phyloP scores from a whole-genome alignment of 2,113 vertebrate genomes.

The Hypocryptadius cinnamomeus region DNA sequence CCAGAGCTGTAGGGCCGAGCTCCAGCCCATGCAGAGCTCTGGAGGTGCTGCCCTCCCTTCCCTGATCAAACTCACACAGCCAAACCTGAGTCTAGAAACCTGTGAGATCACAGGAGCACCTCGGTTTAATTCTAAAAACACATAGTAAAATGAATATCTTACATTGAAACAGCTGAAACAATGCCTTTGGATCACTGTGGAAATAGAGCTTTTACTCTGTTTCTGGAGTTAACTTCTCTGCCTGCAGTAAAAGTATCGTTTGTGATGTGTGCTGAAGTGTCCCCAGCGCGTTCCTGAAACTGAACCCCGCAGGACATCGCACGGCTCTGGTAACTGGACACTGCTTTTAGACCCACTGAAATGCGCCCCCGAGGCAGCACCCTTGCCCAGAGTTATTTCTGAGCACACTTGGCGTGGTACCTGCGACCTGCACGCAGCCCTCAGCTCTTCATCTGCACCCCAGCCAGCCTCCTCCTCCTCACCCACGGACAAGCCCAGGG shows the following conservation, averaged over 20 bases:
- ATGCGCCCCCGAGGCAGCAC: background rate
- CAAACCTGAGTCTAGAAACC: background rate
- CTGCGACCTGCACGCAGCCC: background rate
- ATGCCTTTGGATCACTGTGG: background rate
- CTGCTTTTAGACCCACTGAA: background rate
- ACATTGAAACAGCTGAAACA: background rate
- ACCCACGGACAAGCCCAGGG: background rate
- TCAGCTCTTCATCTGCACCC: background rate
- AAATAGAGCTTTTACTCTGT: background rate
- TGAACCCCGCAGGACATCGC: background rate
- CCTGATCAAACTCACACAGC: accelerated
- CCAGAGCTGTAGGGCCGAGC: background rate
- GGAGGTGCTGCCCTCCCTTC: background rate
- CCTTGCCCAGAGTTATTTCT: background rate
- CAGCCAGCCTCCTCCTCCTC: background rate
- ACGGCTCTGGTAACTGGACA: constrained; percentile 26
- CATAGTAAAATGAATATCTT: background rate
- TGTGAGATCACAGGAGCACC: background rate
- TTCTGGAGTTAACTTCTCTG: background rate
- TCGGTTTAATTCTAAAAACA: background rate
- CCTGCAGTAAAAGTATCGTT: constrained; percentile 20
- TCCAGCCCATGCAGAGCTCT: background rate
- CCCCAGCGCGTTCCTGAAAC: background rate
- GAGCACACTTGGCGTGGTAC: background rate
- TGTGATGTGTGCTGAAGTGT: background rate